Base-by-base conservation (phyloP, 1,140 invertebrate genomes). In the Polypedilum pembai region DNA sequence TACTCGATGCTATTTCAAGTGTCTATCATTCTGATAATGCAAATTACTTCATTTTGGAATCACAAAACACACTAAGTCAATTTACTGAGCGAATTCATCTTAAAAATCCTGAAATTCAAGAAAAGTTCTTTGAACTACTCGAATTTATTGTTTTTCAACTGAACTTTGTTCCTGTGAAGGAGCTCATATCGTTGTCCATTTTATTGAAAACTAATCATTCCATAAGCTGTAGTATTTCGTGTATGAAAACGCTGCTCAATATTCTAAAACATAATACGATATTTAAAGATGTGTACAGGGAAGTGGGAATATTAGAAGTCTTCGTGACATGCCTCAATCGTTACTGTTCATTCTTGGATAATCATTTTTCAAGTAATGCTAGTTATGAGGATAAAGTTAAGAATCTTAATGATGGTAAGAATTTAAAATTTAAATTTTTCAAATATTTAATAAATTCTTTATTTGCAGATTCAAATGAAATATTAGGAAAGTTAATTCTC, bases 141-240 rank as follows among this genome's bases (percentile, higher is more conserved):
- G 96, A 99, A 83, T 98, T 97, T 81, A 91, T 98, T 75, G 94
- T 98, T 15, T 97, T 97, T 84, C 93, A 98, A 82, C 84, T 99
- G 78, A 98, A 97, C 82, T 98, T 98, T 87, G 96, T 99, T 76
- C 98, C 98, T 74, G 98, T 95, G 83, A 99, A 99, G 85, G 98
- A 99, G 85, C 87, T 99, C 74, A 98, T 98, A 80, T 96, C 95
- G 63, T 85, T 99, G 41, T 98, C 96, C 76, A 89, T 98, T 78
- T 86, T 98, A 77, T 84, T 98, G 33, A 97, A 97, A 84, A 89
- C 90, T 24, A 91, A 91, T 80, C 87, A 90, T 79, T 91, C 91
- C 8, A 87, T 89, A 65, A 84, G 83, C 75, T 96, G 93, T 81
- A 94, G 90, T 82, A 93, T 94, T 75, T 85, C 93, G 41, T 96